A percentile compares a stretch with the other conserved stretches of the same genome.
These are phyloP conservation scores for Venustoraphidia nigricollis DNA, from an alignment of 2,888 invertebrate species.

Conservation along the genomic window DNA sequence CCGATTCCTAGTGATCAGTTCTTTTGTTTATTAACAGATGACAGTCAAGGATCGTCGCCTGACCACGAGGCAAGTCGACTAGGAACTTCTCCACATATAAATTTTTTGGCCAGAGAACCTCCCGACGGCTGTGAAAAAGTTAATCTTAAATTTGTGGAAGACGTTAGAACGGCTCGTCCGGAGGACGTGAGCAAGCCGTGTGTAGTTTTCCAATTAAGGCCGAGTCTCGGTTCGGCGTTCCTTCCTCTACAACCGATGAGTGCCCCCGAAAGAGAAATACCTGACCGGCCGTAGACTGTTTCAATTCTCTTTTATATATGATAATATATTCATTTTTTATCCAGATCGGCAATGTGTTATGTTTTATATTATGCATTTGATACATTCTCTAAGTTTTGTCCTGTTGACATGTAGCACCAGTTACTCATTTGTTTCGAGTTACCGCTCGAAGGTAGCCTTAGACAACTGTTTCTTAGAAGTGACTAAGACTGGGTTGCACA, in stretches of 20 bases:
- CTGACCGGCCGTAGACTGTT: conserved; percentile 15
- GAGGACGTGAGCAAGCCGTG: conserved; percentile 30
- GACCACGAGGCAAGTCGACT: conserved; percentile 54
- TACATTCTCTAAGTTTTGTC: too few relatives aligned
- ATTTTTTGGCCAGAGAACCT: conserved; percentile 73
- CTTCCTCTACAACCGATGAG: conserved; percentile 44
- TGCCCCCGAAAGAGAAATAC: conserved; percentile 23
- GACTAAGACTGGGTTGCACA: too few relatives aligned
- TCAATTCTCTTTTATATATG: neutral
- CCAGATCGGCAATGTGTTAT: too few relatives aligned
- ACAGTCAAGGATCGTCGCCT: conserved; percentile 61
- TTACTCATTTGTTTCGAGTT: too few relatives aligned
- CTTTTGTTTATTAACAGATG: conserved; percentile 33
- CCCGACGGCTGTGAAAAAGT: conserved; percentile 85
- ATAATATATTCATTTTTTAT: too few relatives aligned
- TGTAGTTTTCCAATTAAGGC: conserved; percentile 59
- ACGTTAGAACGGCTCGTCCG: conserved; percentile 16
- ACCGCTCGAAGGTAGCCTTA: too few relatives aligned
- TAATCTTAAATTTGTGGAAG: conserved; percentile 49
- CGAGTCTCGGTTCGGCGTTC: conserved; percentile 68
- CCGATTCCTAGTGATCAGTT: conserved; percentile 20
- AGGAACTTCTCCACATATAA: conserved; percentile 72
- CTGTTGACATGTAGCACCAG: too few relatives aligned
- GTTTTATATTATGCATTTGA: too few relatives aligned
- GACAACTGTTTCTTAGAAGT: too few relatives aligned